Percentiles rank a stretch among this genome's conserved stretches.
These are phyloP conservation scores for Hemibagrus wyckioides DNA, from an alignment of 2,113 vertebrate genomes.

Conservation along the genomic window DNA sequence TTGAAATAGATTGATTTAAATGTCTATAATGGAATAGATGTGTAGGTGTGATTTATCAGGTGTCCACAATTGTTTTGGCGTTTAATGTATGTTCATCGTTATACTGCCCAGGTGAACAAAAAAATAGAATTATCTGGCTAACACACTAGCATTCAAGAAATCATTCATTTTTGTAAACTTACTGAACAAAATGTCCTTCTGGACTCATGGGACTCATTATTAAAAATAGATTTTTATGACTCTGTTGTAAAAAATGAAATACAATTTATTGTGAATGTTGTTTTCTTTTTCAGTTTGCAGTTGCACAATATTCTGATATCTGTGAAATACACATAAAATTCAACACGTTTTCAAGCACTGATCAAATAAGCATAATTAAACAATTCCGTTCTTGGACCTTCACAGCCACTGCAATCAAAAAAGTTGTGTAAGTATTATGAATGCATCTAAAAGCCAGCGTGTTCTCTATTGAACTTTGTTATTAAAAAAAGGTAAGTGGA, in stretches of 20 bases:
- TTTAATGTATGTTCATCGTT: neutral
- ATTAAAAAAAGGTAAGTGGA: neutral
- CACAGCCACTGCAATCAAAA: conserved; percentile 57
- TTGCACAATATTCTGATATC: conserved; percentile 7
- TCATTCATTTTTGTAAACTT: too few species aligned
- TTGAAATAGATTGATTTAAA: too few species aligned
- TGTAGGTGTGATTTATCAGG: neutral
- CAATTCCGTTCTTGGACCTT: fast-evolving
- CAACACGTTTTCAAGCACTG: neutral
- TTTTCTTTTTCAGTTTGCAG: conserved; percentile 67
- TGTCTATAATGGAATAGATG: neutral
- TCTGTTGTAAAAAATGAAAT: neutral
- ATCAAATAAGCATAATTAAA: fast-evolving
- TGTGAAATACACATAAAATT: conserved; percentile 40
- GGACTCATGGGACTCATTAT: neutral
- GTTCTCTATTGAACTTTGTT: neutral
- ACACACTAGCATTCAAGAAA: neutral
- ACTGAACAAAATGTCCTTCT: neutral
- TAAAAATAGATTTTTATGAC: neutral
- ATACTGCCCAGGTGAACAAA: neutral
- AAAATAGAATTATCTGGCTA: neutral
- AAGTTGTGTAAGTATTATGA: conserved; percentile 64
- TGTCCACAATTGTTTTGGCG: neutral
- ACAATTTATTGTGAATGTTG: neutral
- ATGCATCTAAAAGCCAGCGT: neutral